A percentile compares a stretch with the other conserved stretches of the same genome.
Evolutionary conservation across 2,888 invertebrate species (phyloP).

Genomic region (Eremobia ochroleuca): DNA sequence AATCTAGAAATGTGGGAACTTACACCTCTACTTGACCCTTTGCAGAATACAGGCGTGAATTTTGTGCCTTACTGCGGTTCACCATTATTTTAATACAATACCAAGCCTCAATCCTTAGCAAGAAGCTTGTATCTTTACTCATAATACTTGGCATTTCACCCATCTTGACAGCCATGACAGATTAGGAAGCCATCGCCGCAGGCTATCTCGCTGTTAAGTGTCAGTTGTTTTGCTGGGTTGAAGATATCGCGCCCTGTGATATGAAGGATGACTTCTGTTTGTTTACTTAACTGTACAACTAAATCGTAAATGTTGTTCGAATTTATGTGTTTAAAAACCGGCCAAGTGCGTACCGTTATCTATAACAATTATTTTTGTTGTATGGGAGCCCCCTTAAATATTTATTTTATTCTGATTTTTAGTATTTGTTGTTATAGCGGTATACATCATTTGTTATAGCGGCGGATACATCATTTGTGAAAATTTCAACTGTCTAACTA

Average conservation of each 20-base stretch:
- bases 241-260: conserved; percentile 41
- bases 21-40: no score
- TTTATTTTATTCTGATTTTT: no score
- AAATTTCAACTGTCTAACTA: no score
- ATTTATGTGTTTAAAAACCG: not conserved
- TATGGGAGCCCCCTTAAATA: no score
- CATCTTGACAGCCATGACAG: conserved; percentile 69
- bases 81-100: not conserved
- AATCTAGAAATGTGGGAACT: no score
- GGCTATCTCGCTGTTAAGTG: conserved; percentile 54
- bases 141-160: conserved; percentile 45
- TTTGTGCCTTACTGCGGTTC: not conserved
- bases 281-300: conserved; percentile 8
- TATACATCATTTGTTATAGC: no score
- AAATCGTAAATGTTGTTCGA: not conserved
- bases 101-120: not conserved
- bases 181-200: conserved; percentile 61
- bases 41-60: not conserved
- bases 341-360: no score
- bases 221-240: conserved; percentile 44
- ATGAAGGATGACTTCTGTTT: conserved; percentile 7
- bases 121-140: conserved; percentile 12
- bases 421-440: no score
- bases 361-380: no score
- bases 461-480: no score